Evolutionary conservation across 1,140 invertebrate genomes (phyloP), one percentile per base, ranked within the genome.

Genomic region (Carcinoscorpius rotundicauda): DNA sequence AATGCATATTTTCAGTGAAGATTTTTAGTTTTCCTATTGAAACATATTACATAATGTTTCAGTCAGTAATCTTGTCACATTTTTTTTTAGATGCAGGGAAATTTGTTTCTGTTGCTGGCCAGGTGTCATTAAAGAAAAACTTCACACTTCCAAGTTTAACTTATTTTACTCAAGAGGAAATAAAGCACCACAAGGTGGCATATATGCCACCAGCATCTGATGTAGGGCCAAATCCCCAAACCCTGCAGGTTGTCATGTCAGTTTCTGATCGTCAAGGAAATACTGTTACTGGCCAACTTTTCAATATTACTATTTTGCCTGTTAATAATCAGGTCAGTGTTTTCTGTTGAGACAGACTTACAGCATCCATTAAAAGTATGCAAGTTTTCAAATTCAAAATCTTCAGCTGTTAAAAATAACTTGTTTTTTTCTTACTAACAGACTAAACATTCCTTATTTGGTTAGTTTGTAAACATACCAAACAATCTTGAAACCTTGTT

Each of bases 181-280:
- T 68, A 52, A 68, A 68, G 60, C 64, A 68, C 57, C 61, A 65
- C n/a, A 68, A 68, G 60, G 55, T 68, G 6, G 66, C 56, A 4
- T 68, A 68, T 52, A 4, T 68, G 48, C 66, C 66, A 9, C 66
- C 66, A 56, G 5, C 48, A 50, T 58, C 60, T 60, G 66, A 68
- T 58, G 65, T 68, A 51, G 66, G 66, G 4, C 66, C 66, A 29
- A 65, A 68, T 68, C 66, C 63, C 48, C 58, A 65, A 60, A 65
- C 62, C 57, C 48, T 68, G n/a, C 66, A 68, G 10, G 64, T 64
- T 65, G 61, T 65, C 5, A 65, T 68, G 55, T 62, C 66, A 61
- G 66, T 65, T 5, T 63, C 48, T 4, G 66, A 68, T 51, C 64
- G 63, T 49, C 59, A 68, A 49, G 59, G 61, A 49, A 68, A 68